phyloP scores from a whole-genome alignment of 1,140 invertebrate genomes.

The Hyles vespertilio region DNA sequence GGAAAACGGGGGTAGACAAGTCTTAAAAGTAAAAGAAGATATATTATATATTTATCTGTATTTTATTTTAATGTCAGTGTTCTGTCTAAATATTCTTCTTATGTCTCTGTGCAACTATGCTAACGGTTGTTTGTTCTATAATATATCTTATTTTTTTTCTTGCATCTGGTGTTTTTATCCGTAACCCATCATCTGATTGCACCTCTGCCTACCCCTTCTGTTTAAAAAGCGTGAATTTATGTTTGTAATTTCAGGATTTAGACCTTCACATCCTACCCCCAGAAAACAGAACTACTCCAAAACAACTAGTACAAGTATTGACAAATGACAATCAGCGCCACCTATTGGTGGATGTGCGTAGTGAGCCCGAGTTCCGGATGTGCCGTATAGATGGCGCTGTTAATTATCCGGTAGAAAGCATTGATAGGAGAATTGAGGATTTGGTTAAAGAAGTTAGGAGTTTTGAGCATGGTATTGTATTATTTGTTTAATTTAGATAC shows the following conservation, averaged over 20 bases:
- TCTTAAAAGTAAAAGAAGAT: no score
- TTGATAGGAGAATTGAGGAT: slow-evolving; percentile 22
- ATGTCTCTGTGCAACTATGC: no score
- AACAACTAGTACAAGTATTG: slow-evolving; percentile 21
- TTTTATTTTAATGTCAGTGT: no score
- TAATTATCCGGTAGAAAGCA: slow-evolving; percentile 47
- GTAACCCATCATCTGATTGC: no score
- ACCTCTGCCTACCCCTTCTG: no score
- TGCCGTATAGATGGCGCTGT: slow-evolving; percentile 50
- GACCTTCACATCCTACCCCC: slow-evolving; percentile 39
- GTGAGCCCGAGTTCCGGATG: slow-evolving; percentile 49
- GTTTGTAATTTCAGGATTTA: slow-evolving; percentile 33
- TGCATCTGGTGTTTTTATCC: no score
- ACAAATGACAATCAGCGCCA: slow-evolving; percentile 17
- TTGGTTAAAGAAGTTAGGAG: slow-evolving; percentile 28
- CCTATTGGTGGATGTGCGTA: slow-evolving; percentile 50
- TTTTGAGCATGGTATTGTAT: slow-evolving; percentile 18
- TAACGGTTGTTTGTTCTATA: no score
- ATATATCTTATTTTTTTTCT: no score
- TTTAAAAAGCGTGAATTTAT: background rate
- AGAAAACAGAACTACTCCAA: slow-evolving; percentile 31
- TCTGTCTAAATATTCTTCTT: no score
- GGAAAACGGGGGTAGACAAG: no score
- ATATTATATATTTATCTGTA: no score
- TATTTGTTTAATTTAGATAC: no score